These are phyloP conservation scores for Australoheros scitulus DNA, from an alignment of 2,113 vertebrate genomes.

Conservation along the genomic window DNA sequence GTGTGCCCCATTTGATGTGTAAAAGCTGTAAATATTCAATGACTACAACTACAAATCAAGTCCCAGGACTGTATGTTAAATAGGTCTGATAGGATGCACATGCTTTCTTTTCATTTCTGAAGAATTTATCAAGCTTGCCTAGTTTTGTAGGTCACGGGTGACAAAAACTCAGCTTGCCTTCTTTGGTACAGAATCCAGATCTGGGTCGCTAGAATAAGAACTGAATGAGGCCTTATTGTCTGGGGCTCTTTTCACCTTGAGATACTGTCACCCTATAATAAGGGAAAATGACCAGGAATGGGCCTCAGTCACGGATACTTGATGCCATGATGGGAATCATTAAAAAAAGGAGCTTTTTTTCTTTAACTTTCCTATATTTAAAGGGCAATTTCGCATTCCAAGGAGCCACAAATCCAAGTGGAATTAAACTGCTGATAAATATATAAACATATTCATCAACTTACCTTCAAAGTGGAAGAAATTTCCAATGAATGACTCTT, in stretches of 20 bases:
- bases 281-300: slow-evolving; percentile 43
- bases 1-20: slow-evolving; percentile 54
- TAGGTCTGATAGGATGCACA: slow-evolving; percentile 39
- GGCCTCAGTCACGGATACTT: slow-evolving; percentile 10
- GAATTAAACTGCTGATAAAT: slow-evolving; percentile 21
- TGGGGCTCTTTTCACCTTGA: slow-evolving; percentile 71
- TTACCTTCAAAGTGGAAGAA: slow-evolving; percentile 27
- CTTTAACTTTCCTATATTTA: neutral
- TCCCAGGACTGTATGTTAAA: slow-evolving; percentile 65
- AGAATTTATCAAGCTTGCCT: slow-evolving; percentile 75
- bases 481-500: slow-evolving; percentile 13
- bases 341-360: neutral
- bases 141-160: slow-evolving; percentile 80
- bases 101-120: slow-evolving; percentile 64
- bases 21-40: slow-evolving; percentile 71
- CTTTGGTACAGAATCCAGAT: slow-evolving; percentile 67
- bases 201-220: slow-evolving; percentile 64
- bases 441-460: slow-evolving; percentile 31
- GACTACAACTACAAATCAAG: slow-evolving; percentile 62
- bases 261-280: slow-evolving; percentile 38
- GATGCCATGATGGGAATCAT: neutral
- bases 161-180: slow-evolving; percentile 69
- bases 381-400: neutral
- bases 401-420: neutral
- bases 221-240: slow-evolving; percentile 66